These are phyloP conservation scores for Sparidentex hasta DNA, from an alignment of 2,797 vertebrate genomes.

Conservation along the genomic window DNA sequence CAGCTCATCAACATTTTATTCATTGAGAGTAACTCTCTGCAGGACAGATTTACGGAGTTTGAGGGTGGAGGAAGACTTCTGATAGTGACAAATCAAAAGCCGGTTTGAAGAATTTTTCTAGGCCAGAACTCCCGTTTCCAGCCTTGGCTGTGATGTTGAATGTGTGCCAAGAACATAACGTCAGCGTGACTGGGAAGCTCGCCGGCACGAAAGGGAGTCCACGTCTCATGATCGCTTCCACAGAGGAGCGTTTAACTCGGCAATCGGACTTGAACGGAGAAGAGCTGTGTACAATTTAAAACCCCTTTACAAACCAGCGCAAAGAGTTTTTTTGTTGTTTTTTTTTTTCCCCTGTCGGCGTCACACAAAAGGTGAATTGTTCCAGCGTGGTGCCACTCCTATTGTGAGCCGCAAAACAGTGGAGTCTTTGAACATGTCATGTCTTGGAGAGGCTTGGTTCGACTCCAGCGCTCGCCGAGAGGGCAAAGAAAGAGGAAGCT, in stretches of 20 bases:
- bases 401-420: constrained; percentile 61
- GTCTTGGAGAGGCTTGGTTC: constrained; percentile 67
- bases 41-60: not conserved
- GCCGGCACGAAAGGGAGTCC: constrained; percentile 54
- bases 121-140: constrained; percentile 59
- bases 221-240: constrained; percentile 73
- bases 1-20: no score
- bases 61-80: constrained; percentile 1
- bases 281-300: not conserved
- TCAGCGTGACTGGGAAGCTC: constrained; percentile 61
- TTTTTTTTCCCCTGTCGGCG: constrained; percentile 4
- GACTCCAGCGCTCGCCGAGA: constrained; percentile 23
- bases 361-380: constrained; percentile 48
- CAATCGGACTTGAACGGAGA: not conserved
- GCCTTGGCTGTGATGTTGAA: constrained; percentile 46
- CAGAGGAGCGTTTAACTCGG: constrained; percentile 56
- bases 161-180: constrained; percentile 67
- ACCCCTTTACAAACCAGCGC: constrained; percentile 10
- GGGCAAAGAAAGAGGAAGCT: constrained; percentile 24
- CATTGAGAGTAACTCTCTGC: no score
- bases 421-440: constrained; percentile 76
- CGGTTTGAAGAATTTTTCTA: constrained; percentile 12
- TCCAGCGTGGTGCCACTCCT: constrained; percentile 50
- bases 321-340: not conserved
- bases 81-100: constrained; percentile 7